Conservation (phyloP, 2,888 invertebrate genomes). For the Aphodius sticticus region DNA sequence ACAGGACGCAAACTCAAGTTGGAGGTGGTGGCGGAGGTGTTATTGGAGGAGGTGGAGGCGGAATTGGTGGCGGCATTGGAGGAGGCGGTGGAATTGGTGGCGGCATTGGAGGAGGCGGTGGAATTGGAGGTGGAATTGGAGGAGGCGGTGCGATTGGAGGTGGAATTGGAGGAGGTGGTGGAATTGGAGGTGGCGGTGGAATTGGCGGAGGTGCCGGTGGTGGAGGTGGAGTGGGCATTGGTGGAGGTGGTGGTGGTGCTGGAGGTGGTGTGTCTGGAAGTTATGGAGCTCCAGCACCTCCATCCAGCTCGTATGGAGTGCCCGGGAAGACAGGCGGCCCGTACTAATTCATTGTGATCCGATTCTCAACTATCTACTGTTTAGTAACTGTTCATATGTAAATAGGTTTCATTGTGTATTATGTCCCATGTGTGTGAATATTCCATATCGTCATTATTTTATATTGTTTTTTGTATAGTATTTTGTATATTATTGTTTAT, state of each 20-base stretch:
- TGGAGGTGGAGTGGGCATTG: constrained; percentile 53
- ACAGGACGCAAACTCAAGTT: constrained; percentile 74
- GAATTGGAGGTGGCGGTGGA: constrained; percentile 46
- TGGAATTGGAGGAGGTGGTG: constrained; percentile 57
- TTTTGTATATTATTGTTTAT: constrained; percentile 21
- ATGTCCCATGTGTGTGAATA: constrained; percentile 28
- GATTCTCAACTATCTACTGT: constrained; percentile 18
- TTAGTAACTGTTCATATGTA: constrained; percentile 29
- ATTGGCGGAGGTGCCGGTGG: constrained; percentile 56
- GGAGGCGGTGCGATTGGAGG: constrained; percentile 56
- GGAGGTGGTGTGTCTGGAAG: constrained; percentile 46
- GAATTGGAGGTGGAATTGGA: constrained; percentile 54
- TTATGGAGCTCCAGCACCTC: constrained; percentile 44
- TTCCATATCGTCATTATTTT: constrained; percentile 29
- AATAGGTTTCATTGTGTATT: constrained; percentile 30
- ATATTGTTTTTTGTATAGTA: constrained; percentile 10
- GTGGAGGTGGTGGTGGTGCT: constrained; percentile 49
- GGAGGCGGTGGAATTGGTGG: constrained; percentile 48
- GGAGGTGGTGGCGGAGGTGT: constrained; percentile 58
- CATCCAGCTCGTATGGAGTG: constrained; percentile 54
- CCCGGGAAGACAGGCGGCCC: constrained; percentile 57
- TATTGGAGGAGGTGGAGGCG: constrained; percentile 43
- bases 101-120: constrained; percentile 58
- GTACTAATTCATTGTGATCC: constrained; percentile 49
- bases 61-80: constrained; percentile 48